Percentiles rank a stretch among this genome's conserved stretches.
Evolutionary conservation across 2,113 vertebrate genomes (phyloP).

Genomic region (Electrona antarctica): DNA sequence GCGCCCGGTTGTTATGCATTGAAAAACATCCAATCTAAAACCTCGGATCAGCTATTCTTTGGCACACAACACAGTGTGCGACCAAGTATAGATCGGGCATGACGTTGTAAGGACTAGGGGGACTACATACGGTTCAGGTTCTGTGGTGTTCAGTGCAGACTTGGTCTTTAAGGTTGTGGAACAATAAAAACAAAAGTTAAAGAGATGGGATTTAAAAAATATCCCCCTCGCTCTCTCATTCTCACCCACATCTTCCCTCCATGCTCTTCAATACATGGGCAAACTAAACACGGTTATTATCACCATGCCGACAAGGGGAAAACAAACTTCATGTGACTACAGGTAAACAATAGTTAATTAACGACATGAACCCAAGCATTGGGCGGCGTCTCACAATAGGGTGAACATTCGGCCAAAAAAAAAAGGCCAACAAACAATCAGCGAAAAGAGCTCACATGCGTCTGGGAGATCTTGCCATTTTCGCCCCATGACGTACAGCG

Average conservation of each 20-base stretch:
- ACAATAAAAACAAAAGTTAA: too few species aligned
- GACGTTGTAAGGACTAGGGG: constrained; percentile 57
- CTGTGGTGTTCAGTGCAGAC: constrained; percentile 75
- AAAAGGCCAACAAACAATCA: constrained; percentile 51
- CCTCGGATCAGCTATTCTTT: too few species aligned
- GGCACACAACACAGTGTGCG: too few species aligned
- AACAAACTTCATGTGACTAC: too few species aligned
- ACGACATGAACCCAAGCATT: too few species aligned
- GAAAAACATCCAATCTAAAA: too few species aligned
- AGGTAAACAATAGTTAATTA: too few species aligned
- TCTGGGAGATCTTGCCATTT: constrained; percentile 1
- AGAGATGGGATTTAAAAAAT: constrained; percentile 37
- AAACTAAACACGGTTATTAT: constrained; percentile 61
- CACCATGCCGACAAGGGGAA: constrained; percentile 39
- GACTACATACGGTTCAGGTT: constrained; percentile 69
- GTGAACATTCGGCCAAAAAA: background rate
- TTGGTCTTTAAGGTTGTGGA: constrained; percentile 61
- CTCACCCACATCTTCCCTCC: constrained; percentile 38
- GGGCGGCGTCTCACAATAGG: too few species aligned
- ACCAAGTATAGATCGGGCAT: too few species aligned
- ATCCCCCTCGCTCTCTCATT: constrained; percentile 21
- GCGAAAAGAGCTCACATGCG: constrained; percentile 37
- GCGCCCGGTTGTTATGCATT: too few species aligned
- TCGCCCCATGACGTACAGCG: too few species aligned
- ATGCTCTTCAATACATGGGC: constrained; percentile 65